Conservation (phyloP, 2,113 vertebrate species). For the Chrysochloris asiatica region DNA sequence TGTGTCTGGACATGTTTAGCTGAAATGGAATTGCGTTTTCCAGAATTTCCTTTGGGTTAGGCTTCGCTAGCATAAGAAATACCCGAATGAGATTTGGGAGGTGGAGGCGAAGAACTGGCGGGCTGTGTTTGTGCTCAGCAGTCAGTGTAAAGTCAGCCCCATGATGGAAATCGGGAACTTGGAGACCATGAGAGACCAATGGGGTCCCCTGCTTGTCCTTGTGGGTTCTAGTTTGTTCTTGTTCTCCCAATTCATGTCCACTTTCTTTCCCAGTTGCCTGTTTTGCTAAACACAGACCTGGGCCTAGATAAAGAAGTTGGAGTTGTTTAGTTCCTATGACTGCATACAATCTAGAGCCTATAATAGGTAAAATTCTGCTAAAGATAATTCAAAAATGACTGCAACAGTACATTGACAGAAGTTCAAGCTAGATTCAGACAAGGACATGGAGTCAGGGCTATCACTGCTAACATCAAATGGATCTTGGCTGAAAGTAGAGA, state of each 20-base stretch:
- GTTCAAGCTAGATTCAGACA: too few species aligned
- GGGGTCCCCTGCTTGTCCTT: neutral
- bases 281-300: neutral
- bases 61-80: neutral
- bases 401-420: too few species aligned
- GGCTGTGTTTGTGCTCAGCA: fast-evolving
- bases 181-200: fast-evolving
- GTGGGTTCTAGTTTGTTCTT: neutral
- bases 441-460: too few species aligned
- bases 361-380: too few species aligned
- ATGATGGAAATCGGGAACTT: neutral
- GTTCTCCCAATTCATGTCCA: neutral
- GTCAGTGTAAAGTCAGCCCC: neutral
- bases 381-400: too few species aligned
- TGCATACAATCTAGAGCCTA: too few species aligned
- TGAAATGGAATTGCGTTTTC: neutral
- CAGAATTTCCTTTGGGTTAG: constrained; percentile 21
- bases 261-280: neutral
- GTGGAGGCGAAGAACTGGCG: neutral
- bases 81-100: neutral
- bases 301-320: neutral
- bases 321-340: neutral
- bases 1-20: neutral
- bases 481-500: too few species aligned
- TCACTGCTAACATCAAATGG: too few species aligned